Conservation (phyloP, 2,888 invertebrate genomes). For the Acronicta psi region DNA sequence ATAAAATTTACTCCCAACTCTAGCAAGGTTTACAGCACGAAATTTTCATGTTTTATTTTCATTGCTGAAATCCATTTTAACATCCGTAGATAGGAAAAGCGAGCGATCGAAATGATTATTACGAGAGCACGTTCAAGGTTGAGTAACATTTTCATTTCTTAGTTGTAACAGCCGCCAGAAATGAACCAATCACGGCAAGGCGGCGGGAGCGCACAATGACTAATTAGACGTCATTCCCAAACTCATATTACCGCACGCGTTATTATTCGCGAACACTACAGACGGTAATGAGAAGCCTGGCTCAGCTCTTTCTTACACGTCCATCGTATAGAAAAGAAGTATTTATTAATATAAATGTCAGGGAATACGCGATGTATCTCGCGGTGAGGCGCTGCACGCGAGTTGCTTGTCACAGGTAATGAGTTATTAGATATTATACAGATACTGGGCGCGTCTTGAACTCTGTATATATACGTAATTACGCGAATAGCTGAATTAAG, state of each 20-base stretch:
- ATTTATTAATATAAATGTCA: slow-evolving; percentile 56
- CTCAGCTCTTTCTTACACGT: slow-evolving; percentile 42
- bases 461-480: slow-evolving; percentile 22
- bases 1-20: slow-evolving; percentile 44
- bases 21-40: slow-evolving; percentile 34
- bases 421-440: slow-evolving; percentile 51
- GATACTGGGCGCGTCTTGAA: slow-evolving; percentile 16
- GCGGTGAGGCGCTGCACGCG: slow-evolving; percentile 45
- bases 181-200: slow-evolving; percentile 43
- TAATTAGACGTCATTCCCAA: slow-evolving; percentile 50
- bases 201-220: slow-evolving; percentile 33
- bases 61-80: slow-evolving; percentile 31
- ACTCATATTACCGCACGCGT: slow-evolving; percentile 37
- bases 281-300: slow-evolving; percentile 50
- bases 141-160: slow-evolving; percentile 25
- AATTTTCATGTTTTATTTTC: slow-evolving; percentile 44
- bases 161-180: slow-evolving; percentile 16
- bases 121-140: slow-evolving; percentile 10
- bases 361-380: slow-evolving; percentile 33
- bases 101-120: slow-evolving; percentile 10
- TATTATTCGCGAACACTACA: slow-evolving; percentile 41
- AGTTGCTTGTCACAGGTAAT: slow-evolving; percentile 56
- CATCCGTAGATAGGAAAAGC: slow-evolving; percentile 12
- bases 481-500: slow-evolving; percentile 29
- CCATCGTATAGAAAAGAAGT: slow-evolving; percentile 36